Conservation (phyloP, 2,797 vertebrate genomes). For the Scyliorhinus canicula region DNA sequence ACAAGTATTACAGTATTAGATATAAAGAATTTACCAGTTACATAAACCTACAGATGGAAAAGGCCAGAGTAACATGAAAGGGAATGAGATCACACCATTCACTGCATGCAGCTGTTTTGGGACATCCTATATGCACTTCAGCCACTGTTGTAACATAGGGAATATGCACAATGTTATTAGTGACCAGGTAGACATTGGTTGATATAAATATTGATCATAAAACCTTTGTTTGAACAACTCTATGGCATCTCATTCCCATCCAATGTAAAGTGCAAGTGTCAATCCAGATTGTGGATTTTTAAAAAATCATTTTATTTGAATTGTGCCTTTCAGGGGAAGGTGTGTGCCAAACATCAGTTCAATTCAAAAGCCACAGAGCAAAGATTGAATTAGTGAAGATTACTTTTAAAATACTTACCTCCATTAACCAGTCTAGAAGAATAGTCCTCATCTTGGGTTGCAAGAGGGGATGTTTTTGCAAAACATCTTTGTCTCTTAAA, state of each 20-base stretch:
- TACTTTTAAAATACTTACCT: conserved; percentile 62
- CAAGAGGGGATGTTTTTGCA: conserved; percentile 84
- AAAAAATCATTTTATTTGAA: too few relatives aligned
- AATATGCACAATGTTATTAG: background rate
- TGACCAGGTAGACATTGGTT: background rate
- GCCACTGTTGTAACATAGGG: background rate
- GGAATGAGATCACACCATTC: background rate
- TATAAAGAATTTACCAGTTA: background rate
- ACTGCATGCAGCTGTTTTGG: background rate
- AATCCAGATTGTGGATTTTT: too few relatives aligned
- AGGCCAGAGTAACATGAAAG: background rate
- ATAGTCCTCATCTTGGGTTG: conserved; percentile 88
- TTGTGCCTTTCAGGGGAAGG: background rate
- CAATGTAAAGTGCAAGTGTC: background rate
- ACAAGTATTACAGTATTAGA: background rate
- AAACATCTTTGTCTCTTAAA: conserved; percentile 65
- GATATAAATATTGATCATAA: background rate
- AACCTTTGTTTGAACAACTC: background rate
- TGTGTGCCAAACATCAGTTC: background rate
- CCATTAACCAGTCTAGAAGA: conserved; percentile 95
- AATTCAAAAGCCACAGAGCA: background rate
- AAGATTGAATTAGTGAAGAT: background rate
- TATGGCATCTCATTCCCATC: background rate
- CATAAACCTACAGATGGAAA: background rate
- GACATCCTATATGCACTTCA: background rate